Evolutionary conservation across 2,888 invertebrate species (phyloP).

Genomic region (Andrena trimmerana): DNA sequence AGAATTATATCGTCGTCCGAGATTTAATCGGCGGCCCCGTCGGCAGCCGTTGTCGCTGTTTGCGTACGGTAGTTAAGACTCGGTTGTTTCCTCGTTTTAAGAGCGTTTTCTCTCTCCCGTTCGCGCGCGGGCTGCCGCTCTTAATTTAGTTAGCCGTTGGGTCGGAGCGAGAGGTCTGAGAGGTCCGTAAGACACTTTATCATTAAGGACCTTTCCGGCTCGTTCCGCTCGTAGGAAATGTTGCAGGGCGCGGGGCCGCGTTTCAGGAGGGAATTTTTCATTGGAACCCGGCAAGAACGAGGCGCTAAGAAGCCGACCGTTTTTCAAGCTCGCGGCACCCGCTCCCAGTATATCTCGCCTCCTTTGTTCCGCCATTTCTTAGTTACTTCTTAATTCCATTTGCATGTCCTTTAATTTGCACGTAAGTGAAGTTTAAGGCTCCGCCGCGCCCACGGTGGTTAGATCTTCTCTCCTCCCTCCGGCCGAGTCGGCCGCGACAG

Average conservation of each 20-base stretch:
- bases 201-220: constrained; percentile 47
- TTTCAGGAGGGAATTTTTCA: constrained; percentile 37
- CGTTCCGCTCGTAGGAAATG: constrained; percentile 45
- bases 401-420: constrained; percentile 3
- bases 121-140: constrained; percentile 24
- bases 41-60: constrained; percentile 48
- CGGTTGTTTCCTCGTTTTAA: constrained; percentile 52
- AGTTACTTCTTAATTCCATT: constrained; percentile 39
- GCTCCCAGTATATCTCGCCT: constrained; percentile 1
- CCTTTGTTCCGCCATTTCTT: constrained; percentile 22
- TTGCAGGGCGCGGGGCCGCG: constrained; percentile 18
- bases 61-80: constrained; percentile 49
- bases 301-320: constrained; percentile 26
- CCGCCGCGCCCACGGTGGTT: background rate
- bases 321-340: constrained; percentile 31
- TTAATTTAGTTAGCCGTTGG: constrained; percentile 56
- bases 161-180: constrained; percentile 35
- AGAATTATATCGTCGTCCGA: constrained; percentile 57
- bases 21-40: constrained; percentile 57
- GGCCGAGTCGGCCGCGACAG: too few relatives aligned
- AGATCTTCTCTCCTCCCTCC: background rate
- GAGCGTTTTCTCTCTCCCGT: constrained; percentile 21
- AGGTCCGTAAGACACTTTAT: constrained; percentile 49
- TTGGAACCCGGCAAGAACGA: constrained; percentile 22
- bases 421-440: background rate